Conservation (phyloP, 2,888 invertebrate genomes). For the Rhogogaster chlorosoma region DNA sequence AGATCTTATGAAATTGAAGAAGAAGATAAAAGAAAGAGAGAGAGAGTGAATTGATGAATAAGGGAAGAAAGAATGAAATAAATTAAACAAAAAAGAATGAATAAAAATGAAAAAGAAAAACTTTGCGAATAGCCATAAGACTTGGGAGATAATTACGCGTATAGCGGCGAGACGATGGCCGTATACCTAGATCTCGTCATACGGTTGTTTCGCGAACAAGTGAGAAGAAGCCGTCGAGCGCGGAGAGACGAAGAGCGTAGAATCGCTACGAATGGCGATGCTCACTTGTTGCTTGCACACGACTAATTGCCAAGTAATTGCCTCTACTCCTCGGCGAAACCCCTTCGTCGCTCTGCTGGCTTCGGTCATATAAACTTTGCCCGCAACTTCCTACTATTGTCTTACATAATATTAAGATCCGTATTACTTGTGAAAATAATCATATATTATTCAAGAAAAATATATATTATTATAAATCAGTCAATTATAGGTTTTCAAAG, state of each 20-base stretch:
- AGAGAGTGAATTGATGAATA: neutral
- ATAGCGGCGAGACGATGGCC: neutral
- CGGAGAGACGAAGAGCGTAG: constrained; percentile 23
- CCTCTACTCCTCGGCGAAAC: constrained; percentile 67
- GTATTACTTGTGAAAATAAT: neutral
- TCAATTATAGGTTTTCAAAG: no score
- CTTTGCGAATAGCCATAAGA: neutral
- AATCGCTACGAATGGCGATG: constrained; percentile 70
- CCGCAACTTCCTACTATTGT: constrained; percentile 43
- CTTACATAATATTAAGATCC: constrained; percentile 19
- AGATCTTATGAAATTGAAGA: neutral
- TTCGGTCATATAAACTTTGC: constrained; percentile 51
- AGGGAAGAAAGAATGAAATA: neutral
- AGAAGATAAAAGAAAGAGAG: neutral
- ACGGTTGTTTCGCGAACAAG: constrained; percentile 13
- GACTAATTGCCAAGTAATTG: constrained; percentile 78
- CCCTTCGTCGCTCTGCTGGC: constrained; percentile 70
- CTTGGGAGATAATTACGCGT: neutral
- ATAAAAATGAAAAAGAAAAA: neutral
- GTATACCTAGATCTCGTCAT: neutral
- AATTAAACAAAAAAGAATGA: neutral
- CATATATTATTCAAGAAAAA: no score
- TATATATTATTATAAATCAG: no score
- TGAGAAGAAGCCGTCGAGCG: neutral
- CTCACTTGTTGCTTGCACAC: constrained; percentile 75